Evolutionary conservation across 2,113 vertebrate species (phyloP).

Genomic region (Nicator chloris): DNA sequence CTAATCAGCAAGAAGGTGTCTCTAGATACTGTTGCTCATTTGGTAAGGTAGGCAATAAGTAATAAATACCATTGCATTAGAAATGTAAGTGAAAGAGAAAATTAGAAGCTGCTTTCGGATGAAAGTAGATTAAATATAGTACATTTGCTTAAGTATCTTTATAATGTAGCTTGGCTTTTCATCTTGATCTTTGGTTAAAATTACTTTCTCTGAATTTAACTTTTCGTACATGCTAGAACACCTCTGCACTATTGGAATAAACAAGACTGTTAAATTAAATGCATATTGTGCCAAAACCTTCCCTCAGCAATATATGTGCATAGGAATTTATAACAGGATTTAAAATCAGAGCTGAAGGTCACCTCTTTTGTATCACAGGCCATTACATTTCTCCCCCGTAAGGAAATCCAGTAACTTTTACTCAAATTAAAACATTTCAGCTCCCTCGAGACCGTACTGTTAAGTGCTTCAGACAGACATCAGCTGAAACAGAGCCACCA

Average conservation of each 20-base stretch:
- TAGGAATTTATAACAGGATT: background rate
- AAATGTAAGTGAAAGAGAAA: slow-evolving; percentile 56
- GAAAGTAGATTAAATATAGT: slow-evolving; percentile 49
- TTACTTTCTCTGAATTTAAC: slow-evolving; percentile 14
- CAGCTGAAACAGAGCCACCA: background rate
- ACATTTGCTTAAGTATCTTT: slow-evolving; percentile 45
- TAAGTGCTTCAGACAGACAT: slow-evolving; percentile 7
- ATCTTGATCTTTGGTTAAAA: slow-evolving; percentile 44
- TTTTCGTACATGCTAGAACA: background rate
- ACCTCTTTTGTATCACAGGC: slow-evolving; percentile 16
- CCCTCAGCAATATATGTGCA: background rate
- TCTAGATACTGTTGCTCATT: slow-evolving; percentile 43
- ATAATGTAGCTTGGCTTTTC: slow-evolving; percentile 37
- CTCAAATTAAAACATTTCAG: slow-evolving; percentile 39
- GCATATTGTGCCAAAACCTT: slow-evolving; percentile 13
- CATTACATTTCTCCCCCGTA: background rate
- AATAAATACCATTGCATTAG: slow-evolving; percentile 47
- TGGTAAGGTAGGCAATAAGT: slow-evolving; percentile 34
- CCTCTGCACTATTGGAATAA: slow-evolving; percentile 16
- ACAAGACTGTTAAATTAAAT: slow-evolving; percentile 37
- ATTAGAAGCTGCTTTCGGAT: slow-evolving; percentile 39
- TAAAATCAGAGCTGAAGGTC: slow-evolving; percentile 44
- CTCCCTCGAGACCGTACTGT: background rate
- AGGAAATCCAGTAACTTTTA: slow-evolving; percentile 13
- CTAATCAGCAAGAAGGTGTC: slow-evolving; percentile 48